Evolutionary conservation across 2,113 vertebrate genomes (phyloP).

Genomic region (Penelope pileata): DNA sequence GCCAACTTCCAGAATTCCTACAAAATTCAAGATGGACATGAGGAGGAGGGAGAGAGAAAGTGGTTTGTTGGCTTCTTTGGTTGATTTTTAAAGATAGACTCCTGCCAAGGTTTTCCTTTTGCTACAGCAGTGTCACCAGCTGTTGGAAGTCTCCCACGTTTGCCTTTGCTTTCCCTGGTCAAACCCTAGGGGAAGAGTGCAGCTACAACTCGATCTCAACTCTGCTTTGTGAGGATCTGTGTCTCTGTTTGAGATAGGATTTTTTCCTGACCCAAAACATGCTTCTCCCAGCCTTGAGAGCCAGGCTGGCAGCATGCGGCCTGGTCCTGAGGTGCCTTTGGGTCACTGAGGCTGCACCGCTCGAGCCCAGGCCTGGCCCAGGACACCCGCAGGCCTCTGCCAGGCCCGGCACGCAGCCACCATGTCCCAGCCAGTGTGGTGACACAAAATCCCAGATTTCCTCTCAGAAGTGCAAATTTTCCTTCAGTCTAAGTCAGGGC

Average conservation of each 20-base stretch:
- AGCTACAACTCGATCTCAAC: background rate
- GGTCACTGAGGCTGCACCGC: background rate
- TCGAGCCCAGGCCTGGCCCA: background rate
- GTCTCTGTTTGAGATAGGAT: background rate
- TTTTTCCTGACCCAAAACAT: background rate
- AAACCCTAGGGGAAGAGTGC: background rate
- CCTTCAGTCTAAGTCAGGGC: background rate
- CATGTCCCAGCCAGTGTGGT: accelerated
- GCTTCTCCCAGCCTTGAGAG: background rate
- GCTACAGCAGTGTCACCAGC: background rate
- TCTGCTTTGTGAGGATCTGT: background rate
- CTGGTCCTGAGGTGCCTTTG: background rate
- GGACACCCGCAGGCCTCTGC: background rate
- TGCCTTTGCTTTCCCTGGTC: background rate
- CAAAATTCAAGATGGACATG: background rate
- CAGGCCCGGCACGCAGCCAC: too few species aligned
- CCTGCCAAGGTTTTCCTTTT: background rate
- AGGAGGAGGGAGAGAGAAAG: background rate
- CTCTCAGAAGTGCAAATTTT: background rate
- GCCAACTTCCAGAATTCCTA: background rate
- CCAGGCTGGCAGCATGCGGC: background rate
- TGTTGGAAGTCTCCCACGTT: background rate
- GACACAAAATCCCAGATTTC: too few species aligned
- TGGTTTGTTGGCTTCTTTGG: background rate
- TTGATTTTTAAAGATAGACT: background rate